Evolutionary conservation across 2,888 invertebrate species (phyloP).

Genomic region (Xylocampa areola): DNA sequence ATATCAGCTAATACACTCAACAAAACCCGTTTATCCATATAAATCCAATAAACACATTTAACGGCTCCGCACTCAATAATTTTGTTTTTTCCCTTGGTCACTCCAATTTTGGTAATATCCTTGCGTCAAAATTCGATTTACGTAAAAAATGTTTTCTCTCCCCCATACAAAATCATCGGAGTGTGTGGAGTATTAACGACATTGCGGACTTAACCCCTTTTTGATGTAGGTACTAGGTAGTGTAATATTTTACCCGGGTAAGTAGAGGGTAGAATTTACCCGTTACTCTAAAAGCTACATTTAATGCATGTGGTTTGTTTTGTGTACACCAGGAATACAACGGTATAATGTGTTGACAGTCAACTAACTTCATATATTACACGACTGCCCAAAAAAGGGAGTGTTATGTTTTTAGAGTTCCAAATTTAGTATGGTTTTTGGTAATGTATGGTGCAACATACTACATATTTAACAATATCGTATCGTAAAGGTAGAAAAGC

Average conservation of each 20-base stretch:
- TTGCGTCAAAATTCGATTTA: conserved; percentile 83
- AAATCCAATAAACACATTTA: conserved; percentile 81
- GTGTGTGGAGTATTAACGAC: conserved; percentile 80
- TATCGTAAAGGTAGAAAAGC: too few relatives aligned
- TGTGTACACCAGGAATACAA: too few relatives aligned
- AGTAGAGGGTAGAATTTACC: conserved; percentile 28
- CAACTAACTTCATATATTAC: too few relatives aligned
- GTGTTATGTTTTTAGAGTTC: too few relatives aligned
- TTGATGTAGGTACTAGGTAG: conserved; percentile 31
- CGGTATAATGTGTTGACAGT: too few relatives aligned
- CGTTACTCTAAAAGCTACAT: conserved; percentile 4
- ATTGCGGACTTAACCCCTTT: conserved; percentile 67
- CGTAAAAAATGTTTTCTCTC: conserved; percentile 77
- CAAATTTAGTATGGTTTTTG: too few relatives aligned
- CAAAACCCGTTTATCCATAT: conserved; percentile 69
- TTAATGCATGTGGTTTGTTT: neutral
- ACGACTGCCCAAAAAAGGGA: too few relatives aligned
- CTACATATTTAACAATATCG: too few relatives aligned
- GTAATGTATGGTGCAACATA: too few relatives aligned
- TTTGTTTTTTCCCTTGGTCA: conserved; percentile 81
- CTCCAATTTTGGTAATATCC: conserved; percentile 83
- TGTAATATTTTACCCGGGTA: conserved; percentile 43
- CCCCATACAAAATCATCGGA: conserved; percentile 72
- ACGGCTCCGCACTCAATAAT: conserved; percentile 80
- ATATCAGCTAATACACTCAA: conserved; percentile 63